Evolutionary conservation across 2,113 vertebrate genomes (phyloP), one percentile per base, ranked within the genome.

Genomic region (Pogona vitticeps): DNA sequence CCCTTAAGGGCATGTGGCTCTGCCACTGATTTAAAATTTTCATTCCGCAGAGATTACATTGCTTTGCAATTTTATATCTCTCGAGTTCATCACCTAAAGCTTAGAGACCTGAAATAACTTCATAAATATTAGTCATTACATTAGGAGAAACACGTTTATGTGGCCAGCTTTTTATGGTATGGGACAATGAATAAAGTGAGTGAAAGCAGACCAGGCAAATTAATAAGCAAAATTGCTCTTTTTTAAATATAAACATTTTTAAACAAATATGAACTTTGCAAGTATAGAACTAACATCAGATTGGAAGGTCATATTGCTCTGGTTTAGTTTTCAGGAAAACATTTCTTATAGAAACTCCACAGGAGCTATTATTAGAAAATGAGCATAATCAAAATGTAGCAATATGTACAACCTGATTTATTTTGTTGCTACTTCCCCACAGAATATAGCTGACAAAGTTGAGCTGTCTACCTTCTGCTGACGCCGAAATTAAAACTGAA

Each of bases 1-100:
- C 75, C 85, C 90, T 92, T 90, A 85, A 79, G 82, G 89, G 78
- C 67, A 68, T 86, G 92, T 91, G 87, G 78, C 87, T 90, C 86
- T 77, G 90, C 68, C 56, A 52, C 38, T 76, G 85, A 85, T 86
- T 90, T 89, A 86, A 46, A 52, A 65, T 84, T 88, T 88, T 90
- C 85, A 80, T 83, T 89, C 87, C 86, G 31, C 21, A 63, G 73
- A 84, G 91, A 87, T 90, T 77, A 92, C 58, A 82, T 6, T 80
- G 86, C 87, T 89, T 89, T 81, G 86, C 77, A 82, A 80, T 94
- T 89, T 92, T 92, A 33, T 76, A 56, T 33, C 89, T 65, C 1
- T 2, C 1, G 80, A 92, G 72, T 77, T 92, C 88, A 88, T 71
- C 76, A 83, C 85, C 72, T 87, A 68, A 36, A 84, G 85, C 91